These are phyloP conservation scores for Hirudo medicinalis DNA, from an alignment of 1,140 invertebrate genomes.

Conservation along the genomic window DNA sequence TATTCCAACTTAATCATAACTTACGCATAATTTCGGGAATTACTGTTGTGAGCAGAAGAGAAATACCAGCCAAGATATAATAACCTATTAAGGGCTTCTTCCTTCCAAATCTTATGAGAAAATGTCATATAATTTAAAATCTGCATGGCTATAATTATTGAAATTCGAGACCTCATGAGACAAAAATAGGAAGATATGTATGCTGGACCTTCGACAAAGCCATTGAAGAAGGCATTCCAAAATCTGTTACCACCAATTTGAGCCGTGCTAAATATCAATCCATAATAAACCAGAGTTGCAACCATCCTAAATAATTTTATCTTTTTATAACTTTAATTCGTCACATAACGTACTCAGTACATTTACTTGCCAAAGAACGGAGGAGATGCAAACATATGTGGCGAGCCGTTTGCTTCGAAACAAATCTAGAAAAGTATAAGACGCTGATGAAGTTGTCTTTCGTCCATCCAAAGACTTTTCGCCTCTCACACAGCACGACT, in stretches of 20 bases:
- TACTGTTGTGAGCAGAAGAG: slow-evolving; percentile 24
- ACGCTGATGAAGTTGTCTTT: neutral
- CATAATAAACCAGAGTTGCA: slow-evolving; percentile 35
- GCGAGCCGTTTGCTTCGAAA: slow-evolving; percentile 26
- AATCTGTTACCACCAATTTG: slow-evolving; percentile 33
- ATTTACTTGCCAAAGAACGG: slow-evolving; percentile 29
- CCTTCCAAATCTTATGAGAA: slow-evolving; percentile 28
- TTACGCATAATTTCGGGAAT: neutral
- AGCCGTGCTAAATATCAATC: slow-evolving; percentile 32
- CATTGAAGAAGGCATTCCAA: slow-evolving; percentile 35
- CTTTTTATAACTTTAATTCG: neutral
- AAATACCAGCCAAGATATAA: slow-evolving; percentile 30
- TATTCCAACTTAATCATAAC: neutral
- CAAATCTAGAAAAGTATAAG: slow-evolving; percentile 20
- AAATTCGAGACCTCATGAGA: slow-evolving; percentile 26
- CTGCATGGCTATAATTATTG: neutral
- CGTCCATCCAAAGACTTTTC: neutral
- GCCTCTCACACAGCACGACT: neutral
- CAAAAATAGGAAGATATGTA: slow-evolving; percentile 30
- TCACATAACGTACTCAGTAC: neutral
- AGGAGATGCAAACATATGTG: slow-evolving; percentile 32
- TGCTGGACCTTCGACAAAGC: slow-evolving; percentile 34
- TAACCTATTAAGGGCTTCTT: slow-evolving; percentile 29
- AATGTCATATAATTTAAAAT: neutral
- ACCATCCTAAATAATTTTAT: slow-evolving; percentile 28